Conservation (phyloP, 2,888 invertebrate species). For the Physocephala rufipes region DNA sequence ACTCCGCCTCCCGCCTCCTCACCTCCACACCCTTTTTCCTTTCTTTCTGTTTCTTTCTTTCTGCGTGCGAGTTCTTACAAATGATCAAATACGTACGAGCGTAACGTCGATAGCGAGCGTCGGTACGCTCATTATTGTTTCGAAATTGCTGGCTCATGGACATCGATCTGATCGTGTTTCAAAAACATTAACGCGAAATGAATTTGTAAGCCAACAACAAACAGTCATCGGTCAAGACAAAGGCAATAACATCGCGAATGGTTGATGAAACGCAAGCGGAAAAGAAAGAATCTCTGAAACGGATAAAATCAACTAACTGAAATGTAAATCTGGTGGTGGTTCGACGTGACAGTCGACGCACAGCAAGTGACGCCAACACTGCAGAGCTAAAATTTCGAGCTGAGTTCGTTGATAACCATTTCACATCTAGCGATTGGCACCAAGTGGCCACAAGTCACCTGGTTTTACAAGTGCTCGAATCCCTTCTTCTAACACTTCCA, state of each 20-base stretch:
- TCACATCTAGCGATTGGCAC: constrained; percentile 7
- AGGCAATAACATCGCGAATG: not conserved
- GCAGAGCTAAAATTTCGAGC: constrained; percentile 29
- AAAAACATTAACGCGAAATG: constrained; percentile 6
- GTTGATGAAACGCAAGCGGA: not conserved
- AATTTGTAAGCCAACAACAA: constrained; percentile 19
- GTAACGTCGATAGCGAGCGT: not conserved
- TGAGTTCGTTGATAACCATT: not conserved
- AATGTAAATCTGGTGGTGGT: constrained; percentile 1
- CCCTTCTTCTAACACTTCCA: constrained; percentile 39
- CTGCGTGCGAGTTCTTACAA: not conserved
- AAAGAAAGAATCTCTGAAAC: constrained; percentile 8
- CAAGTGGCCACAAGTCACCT: constrained; percentile 34
- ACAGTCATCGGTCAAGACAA: not conserved
- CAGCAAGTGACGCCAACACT: constrained; percentile 22
- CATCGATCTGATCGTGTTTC: constrained; percentile 17
- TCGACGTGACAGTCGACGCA: constrained; percentile 1
- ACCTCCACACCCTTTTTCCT: too few species aligned
- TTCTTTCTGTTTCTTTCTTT: too few species aligned
- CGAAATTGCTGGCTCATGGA: constrained; percentile 31
- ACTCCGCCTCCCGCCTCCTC: too few species aligned
- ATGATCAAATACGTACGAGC: not conserved
- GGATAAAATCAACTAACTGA: constrained; percentile 27
- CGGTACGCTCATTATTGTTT: constrained; percentile 13
- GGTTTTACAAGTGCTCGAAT: too few species aligned